Conservation (phyloP, 2,797 vertebrate species). For the Cheirogaleus major region DNA sequence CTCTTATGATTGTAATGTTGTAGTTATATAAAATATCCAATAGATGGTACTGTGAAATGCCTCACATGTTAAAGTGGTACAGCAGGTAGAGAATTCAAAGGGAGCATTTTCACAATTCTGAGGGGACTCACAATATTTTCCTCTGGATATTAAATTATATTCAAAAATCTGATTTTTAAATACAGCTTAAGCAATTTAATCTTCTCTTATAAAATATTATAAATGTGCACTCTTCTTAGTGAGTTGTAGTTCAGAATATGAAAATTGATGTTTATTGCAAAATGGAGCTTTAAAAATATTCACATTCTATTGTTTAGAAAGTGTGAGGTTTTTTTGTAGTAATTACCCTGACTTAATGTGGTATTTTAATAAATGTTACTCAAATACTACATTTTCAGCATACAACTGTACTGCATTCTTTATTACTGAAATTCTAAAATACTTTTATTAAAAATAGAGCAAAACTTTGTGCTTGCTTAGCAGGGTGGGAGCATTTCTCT, state of each 20-base stretch:
- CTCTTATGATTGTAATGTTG: neutral
- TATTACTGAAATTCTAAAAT: neutral
- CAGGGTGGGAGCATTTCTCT: neutral
- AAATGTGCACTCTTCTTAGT: neutral
- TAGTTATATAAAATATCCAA: conserved; percentile 50
- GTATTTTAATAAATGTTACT: neutral
- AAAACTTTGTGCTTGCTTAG: neutral
- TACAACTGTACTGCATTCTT: neutral
- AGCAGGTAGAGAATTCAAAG: neutral
- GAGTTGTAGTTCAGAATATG: neutral
- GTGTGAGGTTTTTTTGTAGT: neutral
- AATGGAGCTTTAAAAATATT: neutral
- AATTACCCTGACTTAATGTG: neutral
- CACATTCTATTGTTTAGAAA: neutral
- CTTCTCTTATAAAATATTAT: neutral
- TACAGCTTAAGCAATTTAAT: neutral
- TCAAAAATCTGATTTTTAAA: neutral
- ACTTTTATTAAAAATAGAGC: neutral
- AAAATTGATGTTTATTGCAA: neutral
- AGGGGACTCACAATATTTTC: neutral
- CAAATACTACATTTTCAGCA: neutral
- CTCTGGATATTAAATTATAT: neutral
- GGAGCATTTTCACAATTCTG: neutral
- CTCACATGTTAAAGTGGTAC: neutral
- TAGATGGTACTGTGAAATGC: conserved; percentile 57